Evolutionary conservation across 2,888 invertebrate species (phyloP), one percentile per base, ranked within the genome.

Genomic region (Orthosia incerta): DNA sequence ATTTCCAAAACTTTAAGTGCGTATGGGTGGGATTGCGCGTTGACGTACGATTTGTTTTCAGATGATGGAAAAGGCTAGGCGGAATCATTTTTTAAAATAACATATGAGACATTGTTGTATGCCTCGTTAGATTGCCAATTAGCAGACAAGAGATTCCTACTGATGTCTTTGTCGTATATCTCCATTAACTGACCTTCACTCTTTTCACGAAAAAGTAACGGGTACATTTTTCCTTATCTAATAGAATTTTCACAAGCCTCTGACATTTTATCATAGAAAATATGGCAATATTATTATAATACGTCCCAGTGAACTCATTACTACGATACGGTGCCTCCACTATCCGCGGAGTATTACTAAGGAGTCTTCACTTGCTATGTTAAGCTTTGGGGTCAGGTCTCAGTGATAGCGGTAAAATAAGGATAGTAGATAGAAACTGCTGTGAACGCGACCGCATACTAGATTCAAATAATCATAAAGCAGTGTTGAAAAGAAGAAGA

Each of bases 271-370:
- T 46, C 16, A 26, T 20, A 48, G 11, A 66, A 61, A 53, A 39
- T 66, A 48, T 72, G 23, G 31, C 55, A 61, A 78, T 51, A 46
- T 72, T 50, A 72, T 74, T 71, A 50, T 3, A 63, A 62, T 57
- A 48, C 16, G 13, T 61, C 16, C 18, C 51, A 67, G 51, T 62
- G 68, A 72, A 66, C 55, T 69, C 62, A 48, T 63, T 63, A 66
- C 55, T 31, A 26, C 7, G 5, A 13, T 46, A 26, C 39, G 13
- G 67, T 57, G 39, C 20, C n/a, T 15, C 69, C 51, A 77, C 51
- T 65, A 67, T 46, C n/a, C 13, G 48, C 45, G 16, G 56, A 23
- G 50, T 63, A 73, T 66, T 66, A 81, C 62, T 56, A 26, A 69
- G 46, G 39, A 66, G 68, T 60, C 56, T 45, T 70, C 48, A 67